Evolutionary conservation across 2,113 vertebrate genomes (phyloP), one percentile per base, ranked within the genome.

Genomic region (Neopipo cinnamomea): DNA sequence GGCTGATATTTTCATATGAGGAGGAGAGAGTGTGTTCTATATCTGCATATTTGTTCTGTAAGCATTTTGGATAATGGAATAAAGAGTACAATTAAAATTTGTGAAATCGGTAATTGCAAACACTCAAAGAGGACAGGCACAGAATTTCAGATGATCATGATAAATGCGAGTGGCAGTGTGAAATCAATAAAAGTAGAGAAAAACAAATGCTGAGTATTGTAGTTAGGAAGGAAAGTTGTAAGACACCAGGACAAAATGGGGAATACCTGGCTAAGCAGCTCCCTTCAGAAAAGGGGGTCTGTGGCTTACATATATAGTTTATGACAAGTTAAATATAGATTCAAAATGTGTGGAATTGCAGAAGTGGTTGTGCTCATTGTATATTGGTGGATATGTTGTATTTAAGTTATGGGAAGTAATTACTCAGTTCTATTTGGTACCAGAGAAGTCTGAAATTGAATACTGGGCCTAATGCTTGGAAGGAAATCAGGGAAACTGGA

Each of bases 121-220:
- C 49, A 35, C 30, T 84, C 2, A 2, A 78, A 89, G 73, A 90
- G 27, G 8, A 28, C 23, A 63, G 49, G 70, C 16, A 15, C 39
- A 87, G 94, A 81, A 89, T 92, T 92, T 91, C 52, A 82, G 56
- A 75, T 61, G 21, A 15, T 59, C 14, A 2, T 55, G 72, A 84
- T 75, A 53, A 88, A 93, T 81, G 85, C 63, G 77, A 91, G 28
- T 71, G 77, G 28, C 46, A 78, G 47, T 58, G 61, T 65, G 77
- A 79, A 94, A 95, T 96, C 93, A 88, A 33, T 94, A 82, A 82
- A 89, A 94, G 44, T 70, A 30, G 65, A 41, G 79, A 49, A 75
- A 93, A 92, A 63, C 22, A 84, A 85, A 68, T 73, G 53, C 56
- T 72, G 94, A 88, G 74, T 65, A 30, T 78, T 71, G 30, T 59